These are phyloP conservation scores for Platyscapa corneri DNA, from an alignment of 1,140 invertebrate species.

Conservation along the genomic window DNA sequence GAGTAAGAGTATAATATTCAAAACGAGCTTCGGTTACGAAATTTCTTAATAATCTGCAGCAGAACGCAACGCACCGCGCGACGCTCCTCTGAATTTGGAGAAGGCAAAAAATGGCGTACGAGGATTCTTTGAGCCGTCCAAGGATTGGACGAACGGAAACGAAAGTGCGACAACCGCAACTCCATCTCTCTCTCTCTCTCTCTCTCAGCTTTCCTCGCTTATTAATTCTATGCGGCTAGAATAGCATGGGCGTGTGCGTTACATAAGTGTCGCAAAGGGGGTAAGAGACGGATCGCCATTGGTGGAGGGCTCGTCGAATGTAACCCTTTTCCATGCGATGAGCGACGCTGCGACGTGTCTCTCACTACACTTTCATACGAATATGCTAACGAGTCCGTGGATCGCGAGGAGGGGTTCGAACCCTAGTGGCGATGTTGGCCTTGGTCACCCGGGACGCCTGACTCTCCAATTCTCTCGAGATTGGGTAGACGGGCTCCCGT, in stretches of 20 bases:
- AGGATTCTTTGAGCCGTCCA: slow-evolving; percentile 64
- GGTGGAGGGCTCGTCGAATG: slow-evolving; percentile 60
- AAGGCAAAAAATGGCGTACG: slow-evolving; percentile 60
- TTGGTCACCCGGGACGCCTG: background rate
- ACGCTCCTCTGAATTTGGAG: background rate
- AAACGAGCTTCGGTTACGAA: slow-evolving; percentile 50
- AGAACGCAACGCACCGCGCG: background rate
- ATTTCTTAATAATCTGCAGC: slow-evolving; percentile 61
- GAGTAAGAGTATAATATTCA: background rate
- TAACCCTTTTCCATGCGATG: slow-evolving; percentile 57
- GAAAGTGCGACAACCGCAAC: background rate
- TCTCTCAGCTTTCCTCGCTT: background rate
- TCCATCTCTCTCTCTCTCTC: background rate
- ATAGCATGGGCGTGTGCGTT: slow-evolving; percentile 38
- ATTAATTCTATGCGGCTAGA: background rate
- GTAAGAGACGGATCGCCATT: slow-evolving; percentile 62
- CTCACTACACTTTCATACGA: background rate
- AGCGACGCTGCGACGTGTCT: background rate
- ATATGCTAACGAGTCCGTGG: background rate
- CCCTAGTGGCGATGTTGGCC: background rate
- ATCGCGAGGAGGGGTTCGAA: background rate
- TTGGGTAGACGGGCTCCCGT: background rate
- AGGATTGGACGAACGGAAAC: slow-evolving; percentile 62
- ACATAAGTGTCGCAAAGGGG: slow-evolving; percentile 33
- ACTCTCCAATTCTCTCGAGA: background rate